Base-by-base conservation (phyloP, 2,797 vertebrate genomes). In the Nyctibius grandis region DNA sequence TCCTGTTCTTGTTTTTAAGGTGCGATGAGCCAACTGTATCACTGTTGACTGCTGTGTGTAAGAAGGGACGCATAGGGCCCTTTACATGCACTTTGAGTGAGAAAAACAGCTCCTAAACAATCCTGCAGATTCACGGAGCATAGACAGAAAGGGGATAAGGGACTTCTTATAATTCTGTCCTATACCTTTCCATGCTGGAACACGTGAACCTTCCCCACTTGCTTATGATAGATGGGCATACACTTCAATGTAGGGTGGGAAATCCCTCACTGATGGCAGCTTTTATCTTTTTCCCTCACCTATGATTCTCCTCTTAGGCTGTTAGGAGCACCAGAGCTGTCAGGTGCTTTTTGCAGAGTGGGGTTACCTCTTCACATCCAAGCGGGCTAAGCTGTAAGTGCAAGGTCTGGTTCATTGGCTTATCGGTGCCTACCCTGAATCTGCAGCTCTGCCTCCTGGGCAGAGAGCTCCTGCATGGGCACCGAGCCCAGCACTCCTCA, bases 151-250 rank as follows among this genome's bases (percentile, higher is more conserved):
- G 40, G 17, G 47, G 11, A 14, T 34, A 63, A 77, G n/a, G 13
- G 56, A 3, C 11, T 67, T 1, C 9, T 31, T 34, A 36, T n/a
- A 45, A 16, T 45, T 33, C 26, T 73, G 12, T 50, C n/a, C 33
- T 44, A 18, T 8, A 5, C 17, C 38, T 85, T 68, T 68, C 45
- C 6, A 0, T 6, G 11, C 6, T 36, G 72, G 56, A 45, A 20
- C 6, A 9, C 0, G 1, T 8, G 38, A 73, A 22, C 28, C 9
- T 59, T 54, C 63, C 40, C 14, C 6, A 13, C 28, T 14, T 1
- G 5, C 18, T 60, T 63, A 1, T 25, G 34, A 29, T 15, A 56
- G 82, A 68, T 22, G 44, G 44, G 28, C 19, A 15, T 9, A 33
- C 31, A 36, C 36, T 53, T 70, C 20, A n/a, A 1, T 2, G 33